These are phyloP conservation scores for Lepilemur septentrionalis DNA, from an alignment of 2,797 vertebrate species.

Conservation along the genomic window DNA sequence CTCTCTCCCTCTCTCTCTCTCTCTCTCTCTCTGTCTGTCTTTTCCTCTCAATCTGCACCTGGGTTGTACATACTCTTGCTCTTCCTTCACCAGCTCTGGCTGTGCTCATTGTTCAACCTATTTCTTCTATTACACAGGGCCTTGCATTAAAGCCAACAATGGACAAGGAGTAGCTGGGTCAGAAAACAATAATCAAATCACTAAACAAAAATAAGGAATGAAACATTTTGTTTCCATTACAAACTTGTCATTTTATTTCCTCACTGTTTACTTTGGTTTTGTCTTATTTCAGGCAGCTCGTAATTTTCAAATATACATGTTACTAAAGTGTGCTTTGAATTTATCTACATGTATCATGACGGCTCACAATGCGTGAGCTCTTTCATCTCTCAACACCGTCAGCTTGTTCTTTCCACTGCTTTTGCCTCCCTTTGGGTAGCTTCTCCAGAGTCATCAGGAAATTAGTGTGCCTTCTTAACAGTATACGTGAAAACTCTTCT, in stretches of 20 bases:
- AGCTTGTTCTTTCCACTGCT: neutral
- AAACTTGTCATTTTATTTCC: neutral
- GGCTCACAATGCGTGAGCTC: no score
- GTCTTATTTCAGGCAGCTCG: neutral
- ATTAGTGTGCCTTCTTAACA: neutral
- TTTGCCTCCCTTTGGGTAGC: neutral
- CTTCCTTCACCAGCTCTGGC: neutral
- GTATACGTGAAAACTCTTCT: neutral
- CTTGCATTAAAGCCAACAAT: neutral
- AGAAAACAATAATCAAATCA: conserved; percentile 3
- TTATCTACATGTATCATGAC: neutral
- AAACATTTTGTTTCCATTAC: neutral
- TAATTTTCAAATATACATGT: neutral
- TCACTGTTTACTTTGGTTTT: neutral
- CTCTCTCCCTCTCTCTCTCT: no score
- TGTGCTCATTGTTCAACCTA: neutral
- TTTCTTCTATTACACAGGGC: neutral
- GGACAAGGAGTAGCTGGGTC: neutral
- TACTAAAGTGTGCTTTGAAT: neutral
- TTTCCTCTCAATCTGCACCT: neutral
- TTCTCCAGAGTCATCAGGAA: neutral
- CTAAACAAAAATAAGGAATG: neutral
- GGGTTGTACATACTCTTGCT: neutral
- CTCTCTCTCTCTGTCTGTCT: neutral
- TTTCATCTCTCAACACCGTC: neutral